These are phyloP conservation scores for Mystacornis crossleyi DNA, from an alignment of 2,113 vertebrate genomes.

Conservation along the genomic window DNA sequence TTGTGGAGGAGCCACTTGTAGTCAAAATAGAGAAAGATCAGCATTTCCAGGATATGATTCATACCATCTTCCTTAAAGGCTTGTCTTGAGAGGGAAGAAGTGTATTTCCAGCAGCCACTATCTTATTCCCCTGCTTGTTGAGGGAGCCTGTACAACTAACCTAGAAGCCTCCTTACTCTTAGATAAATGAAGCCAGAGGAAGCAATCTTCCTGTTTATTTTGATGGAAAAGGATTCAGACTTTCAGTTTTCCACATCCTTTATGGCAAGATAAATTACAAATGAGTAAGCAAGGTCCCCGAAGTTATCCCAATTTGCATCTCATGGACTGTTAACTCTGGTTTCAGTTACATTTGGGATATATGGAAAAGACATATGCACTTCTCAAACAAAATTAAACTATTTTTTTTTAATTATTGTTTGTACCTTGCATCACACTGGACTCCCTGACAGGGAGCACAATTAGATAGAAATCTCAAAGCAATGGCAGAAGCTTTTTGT, in stretches of 20 bases:
- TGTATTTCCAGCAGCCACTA: not conserved
- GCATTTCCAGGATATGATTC: not conserved
- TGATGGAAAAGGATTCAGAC: not conserved
- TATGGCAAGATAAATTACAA: not conserved
- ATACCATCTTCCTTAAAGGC: not conserved
- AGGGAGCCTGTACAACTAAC: not conserved
- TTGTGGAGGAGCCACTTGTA: not conserved
- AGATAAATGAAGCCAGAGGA: not conserved
- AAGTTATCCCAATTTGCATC: not conserved
- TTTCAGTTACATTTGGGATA: not conserved
- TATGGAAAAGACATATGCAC: not conserved
- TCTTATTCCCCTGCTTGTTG: not conserved
- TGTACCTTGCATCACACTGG: not conserved
- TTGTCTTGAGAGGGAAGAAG: not conserved
- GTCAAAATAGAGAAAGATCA: not conserved
- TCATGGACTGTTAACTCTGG: not conserved
- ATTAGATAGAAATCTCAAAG: constrained; percentile 31
- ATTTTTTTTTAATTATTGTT: not conserved
- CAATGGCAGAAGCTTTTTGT: constrained; percentile 26
- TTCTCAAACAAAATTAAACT: not conserved
- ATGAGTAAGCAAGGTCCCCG: not conserved
- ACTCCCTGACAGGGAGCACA: not conserved
- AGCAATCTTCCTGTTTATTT: not conserved
- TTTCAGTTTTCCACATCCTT: not conserved
- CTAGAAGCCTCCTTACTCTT: not conserved